phyloP scores from a whole-genome alignment of 1,140 invertebrate genomes.

The Leptoteleia sp. region DNA sequence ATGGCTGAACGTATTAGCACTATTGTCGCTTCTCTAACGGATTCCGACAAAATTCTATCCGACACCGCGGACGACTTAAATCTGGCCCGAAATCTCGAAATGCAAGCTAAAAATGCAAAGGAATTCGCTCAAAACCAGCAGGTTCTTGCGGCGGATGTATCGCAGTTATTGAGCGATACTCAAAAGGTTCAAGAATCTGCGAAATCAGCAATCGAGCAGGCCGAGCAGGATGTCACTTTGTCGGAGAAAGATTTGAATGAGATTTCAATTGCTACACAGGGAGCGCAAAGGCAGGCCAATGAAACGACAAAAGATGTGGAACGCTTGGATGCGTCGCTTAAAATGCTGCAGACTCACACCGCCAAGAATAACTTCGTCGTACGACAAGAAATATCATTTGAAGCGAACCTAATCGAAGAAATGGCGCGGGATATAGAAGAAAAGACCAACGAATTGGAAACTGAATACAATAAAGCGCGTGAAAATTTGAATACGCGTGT shows the following conservation, averaged over 20 bases:
- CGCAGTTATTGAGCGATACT: conserved; percentile 85
- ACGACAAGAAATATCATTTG: conserved; percentile 82
- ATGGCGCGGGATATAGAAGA: conserved; percentile 83
- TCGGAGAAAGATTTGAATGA: conserved; percentile 88
- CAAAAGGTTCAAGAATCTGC: conserved; percentile 89
- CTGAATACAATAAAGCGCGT: conserved; percentile 83
- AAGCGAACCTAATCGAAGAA: conserved; percentile 81
- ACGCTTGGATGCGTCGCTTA: conserved; percentile 83
- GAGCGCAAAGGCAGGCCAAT: conserved; percentile 87
- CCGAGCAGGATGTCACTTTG: conserved; percentile 88
- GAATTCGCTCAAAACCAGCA: conserved; percentile 79
- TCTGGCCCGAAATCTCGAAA: conserved; percentile 88
- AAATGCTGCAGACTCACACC: conserved; percentile 88
- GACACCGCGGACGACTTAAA: conserved; percentile 91
- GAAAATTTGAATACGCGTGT: conserved; percentile 84
- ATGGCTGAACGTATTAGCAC: conserved; percentile 92
- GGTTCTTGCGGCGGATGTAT: conserved; percentile 77
- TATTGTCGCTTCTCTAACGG: conserved; percentile 91
- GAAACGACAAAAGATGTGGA: conserved; percentile 87
- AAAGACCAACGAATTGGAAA: conserved; percentile 81
- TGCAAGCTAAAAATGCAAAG: conserved; percentile 89
- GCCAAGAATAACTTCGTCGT: conserved; percentile 87
- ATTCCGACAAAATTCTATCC: conserved; percentile 93
- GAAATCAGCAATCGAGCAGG: conserved; percentile 88
- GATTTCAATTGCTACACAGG: conserved; percentile 86